Evolutionary conservation across 2,888 invertebrate species (phyloP).

Genomic region (Lottia scabra): DNA sequence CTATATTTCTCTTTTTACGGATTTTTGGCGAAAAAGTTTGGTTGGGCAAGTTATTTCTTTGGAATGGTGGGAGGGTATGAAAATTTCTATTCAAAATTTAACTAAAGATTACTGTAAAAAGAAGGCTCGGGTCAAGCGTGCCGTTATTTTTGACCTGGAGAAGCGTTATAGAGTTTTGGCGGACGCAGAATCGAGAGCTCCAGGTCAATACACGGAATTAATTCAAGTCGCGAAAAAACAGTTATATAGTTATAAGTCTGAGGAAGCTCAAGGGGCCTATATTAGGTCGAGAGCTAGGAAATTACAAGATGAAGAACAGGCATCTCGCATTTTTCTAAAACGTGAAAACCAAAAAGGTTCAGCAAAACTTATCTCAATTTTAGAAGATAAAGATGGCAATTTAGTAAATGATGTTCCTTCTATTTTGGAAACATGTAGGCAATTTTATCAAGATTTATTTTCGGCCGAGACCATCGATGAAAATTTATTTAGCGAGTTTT

Average conservation of each 20-base stretch:
- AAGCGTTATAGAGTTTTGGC: neutral
- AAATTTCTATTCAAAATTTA: slow-evolving; percentile 3
- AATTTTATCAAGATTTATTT: slow-evolving; percentile 15
- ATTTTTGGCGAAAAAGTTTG: neutral
- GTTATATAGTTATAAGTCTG: neutral
- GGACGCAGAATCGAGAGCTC: neutral
- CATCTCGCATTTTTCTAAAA: neutral
- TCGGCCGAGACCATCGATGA: slow-evolving; percentile 15
- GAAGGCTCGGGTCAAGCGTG: neutral
- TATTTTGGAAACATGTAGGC: slow-evolving; percentile 8
- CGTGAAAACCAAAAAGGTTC: too few relatives aligned
- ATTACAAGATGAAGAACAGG: neutral
- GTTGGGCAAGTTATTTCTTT: neutral
- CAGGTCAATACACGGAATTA: neutral
- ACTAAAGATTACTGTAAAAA: neutral
- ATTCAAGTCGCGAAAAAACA: neutral
- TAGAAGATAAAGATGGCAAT: too few relatives aligned
- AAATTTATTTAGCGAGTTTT: too few relatives aligned
- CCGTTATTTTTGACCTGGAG: neutral
- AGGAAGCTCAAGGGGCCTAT: neutral
- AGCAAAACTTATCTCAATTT: too few relatives aligned
- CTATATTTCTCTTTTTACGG: neutral
- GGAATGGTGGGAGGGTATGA: slow-evolving; percentile 4
- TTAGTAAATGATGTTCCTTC: too few relatives aligned
- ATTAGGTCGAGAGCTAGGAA: neutral